A percentile compares a stretch with the other conserved stretches of the same genome.
These are phyloP conservation scores for Euspilapteryx auroguttella DNA, from an alignment of 2,888 invertebrate genomes.

Conservation along the genomic window DNA sequence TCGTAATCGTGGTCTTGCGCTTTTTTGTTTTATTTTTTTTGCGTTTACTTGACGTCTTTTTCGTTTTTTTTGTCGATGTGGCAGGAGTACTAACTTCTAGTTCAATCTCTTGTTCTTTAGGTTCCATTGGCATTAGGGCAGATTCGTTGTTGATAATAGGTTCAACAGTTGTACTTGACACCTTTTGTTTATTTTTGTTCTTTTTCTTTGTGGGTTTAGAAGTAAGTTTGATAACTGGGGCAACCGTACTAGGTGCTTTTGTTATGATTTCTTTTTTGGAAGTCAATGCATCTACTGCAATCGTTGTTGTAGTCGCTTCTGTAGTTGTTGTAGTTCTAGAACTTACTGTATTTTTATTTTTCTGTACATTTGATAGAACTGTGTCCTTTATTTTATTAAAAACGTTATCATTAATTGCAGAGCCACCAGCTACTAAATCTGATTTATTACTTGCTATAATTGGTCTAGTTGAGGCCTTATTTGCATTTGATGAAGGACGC, in stretches of 20 bases:
- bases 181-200: slow-evolving; percentile 38
- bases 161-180: slow-evolving; percentile 17
- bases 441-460: slow-evolving; percentile 49
- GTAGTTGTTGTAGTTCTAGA: slow-evolving; percentile 16
- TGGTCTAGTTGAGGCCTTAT: slow-evolving; percentile 32
- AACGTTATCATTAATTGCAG: slow-evolving; percentile 49
- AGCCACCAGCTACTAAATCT: slow-evolving; percentile 44
- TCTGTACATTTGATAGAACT: slow-evolving; percentile 53
- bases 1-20: slow-evolving; percentile 49
- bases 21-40: slow-evolving; percentile 63
- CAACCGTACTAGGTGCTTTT: slow-evolving; percentile 15
- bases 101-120: slow-evolving; percentile 51
- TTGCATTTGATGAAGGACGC: slow-evolving; percentile 23
- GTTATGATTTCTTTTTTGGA: slow-evolving; percentile 22
- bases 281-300: slow-evolving; percentile 8
- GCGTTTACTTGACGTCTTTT: slow-evolving; percentile 35
- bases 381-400: slow-evolving; percentile 67
- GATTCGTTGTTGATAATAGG: slow-evolving; percentile 26
- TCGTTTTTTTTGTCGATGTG: slow-evolving; percentile 48
- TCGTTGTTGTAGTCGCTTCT: slow-evolving; percentile 17
- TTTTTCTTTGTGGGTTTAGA: slow-evolving; percentile 38
- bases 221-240: slow-evolving; percentile 19
- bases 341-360: slow-evolving; percentile 38
- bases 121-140: slow-evolving; percentile 43
- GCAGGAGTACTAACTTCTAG: slow-evolving; percentile 47